Conservation (phyloP, 2,797 vertebrate species). For the Emydoidea blandingii region DNA sequence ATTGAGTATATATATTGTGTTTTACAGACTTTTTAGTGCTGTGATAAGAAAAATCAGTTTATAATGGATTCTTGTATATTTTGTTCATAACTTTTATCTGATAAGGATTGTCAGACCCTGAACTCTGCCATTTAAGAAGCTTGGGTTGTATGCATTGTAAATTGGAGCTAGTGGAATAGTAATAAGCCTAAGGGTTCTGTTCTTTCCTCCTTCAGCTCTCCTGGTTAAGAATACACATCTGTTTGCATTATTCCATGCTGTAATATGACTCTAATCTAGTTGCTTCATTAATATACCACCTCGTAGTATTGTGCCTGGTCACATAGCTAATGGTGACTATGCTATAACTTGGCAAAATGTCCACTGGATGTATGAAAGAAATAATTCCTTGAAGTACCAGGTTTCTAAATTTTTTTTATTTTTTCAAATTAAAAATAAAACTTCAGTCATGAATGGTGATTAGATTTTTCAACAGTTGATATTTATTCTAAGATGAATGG, state of each 20-base stretch:
- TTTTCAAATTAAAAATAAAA: neutral
- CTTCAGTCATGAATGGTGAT: neutral
- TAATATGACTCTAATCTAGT: neutral
- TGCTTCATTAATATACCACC: neutral
- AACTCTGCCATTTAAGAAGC: neutral
- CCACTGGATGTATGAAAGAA: conserved; percentile 11
- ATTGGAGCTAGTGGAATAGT: neutral
- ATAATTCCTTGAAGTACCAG: conserved; percentile 11
- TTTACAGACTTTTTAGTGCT: neutral
- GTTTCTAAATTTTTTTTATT: neutral
- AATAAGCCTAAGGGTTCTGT: conserved; percentile 1
- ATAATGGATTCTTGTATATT: neutral
- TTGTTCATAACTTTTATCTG: neutral
- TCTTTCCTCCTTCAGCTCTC: neutral
- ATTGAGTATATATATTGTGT: rapidly evolving
- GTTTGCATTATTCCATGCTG: neutral
- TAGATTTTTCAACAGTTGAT: neutral
- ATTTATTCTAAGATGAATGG: no score
- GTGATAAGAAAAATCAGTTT: neutral
- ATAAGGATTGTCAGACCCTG: conserved; percentile 54
- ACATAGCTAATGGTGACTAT: neutral
- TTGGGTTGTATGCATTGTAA: neutral
- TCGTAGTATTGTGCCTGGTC: neutral
- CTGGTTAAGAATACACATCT: neutral
- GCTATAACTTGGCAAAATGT: conserved; percentile 20